phyloP scores from a whole-genome alignment of 2,797 vertebrate genomes.

The Sebastiscus tertius region DNA sequence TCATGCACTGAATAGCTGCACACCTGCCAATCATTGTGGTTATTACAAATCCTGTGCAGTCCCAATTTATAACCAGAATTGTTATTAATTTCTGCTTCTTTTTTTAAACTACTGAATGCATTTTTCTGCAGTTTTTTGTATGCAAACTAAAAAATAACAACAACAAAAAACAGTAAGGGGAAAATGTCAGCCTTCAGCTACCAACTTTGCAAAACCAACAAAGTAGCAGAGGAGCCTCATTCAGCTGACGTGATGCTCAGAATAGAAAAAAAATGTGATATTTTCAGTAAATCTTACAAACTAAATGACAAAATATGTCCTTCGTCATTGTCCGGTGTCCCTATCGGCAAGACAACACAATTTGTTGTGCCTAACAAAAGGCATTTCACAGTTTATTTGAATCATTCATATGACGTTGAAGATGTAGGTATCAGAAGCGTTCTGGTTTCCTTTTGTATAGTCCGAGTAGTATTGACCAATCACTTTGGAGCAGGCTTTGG shows the following conservation, averaged over 20 bases:
- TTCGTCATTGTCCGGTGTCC: too few relatives aligned
- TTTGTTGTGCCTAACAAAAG: neutral
- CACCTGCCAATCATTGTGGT: constrained; percentile 49
- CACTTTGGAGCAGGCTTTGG: too few relatives aligned
- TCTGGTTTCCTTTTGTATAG: too few relatives aligned
- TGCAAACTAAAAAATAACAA: neutral
- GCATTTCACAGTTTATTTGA: neutral
- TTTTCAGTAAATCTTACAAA: neutral
- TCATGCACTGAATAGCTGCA: constrained; percentile 29
- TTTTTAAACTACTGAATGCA: neutral
- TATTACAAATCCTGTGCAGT: constrained; percentile 28
- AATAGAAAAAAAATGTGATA: neutral
- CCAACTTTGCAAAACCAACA: neutral
- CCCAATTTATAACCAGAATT: neutral
- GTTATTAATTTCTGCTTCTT: neutral
- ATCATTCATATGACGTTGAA: neutral
- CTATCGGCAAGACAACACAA: neutral
- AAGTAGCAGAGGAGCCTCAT: neutral
- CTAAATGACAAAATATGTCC: neutral
- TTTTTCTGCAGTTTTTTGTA: neutral
- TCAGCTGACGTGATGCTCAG: neutral
- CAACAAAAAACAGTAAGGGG: neutral
- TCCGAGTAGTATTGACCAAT: too few relatives aligned
- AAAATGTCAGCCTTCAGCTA: neutral
- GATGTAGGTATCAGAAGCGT: too few relatives aligned